phyloP scores from a whole-genome alignment of 2,113 vertebrate species.

The Capra hircus region DNA sequence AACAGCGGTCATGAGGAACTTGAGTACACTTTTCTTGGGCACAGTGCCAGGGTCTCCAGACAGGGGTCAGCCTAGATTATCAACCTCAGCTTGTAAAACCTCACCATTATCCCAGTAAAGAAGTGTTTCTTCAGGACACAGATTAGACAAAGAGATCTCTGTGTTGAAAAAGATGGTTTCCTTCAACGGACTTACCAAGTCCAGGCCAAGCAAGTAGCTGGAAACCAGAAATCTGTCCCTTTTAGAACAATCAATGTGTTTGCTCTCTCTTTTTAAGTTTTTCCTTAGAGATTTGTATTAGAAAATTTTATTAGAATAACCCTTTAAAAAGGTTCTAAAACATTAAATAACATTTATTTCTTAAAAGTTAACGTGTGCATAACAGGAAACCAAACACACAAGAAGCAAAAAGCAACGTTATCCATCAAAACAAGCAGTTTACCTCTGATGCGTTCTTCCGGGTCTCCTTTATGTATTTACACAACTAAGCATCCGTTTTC shows the following conservation, averaged over 20 bases:
- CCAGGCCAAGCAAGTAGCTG: neutral
- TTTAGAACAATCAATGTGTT: neutral
- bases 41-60: neutral
- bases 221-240: neutral
- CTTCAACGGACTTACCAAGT: neutral
- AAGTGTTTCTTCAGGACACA: neutral
- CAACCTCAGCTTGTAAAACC: neutral
- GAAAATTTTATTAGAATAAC: neutral
- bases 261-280: neutral
- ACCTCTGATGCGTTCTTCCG: accelerated
- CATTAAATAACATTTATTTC: neutral
- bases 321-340: neutral
- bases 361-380: neutral
- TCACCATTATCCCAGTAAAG: neutral
- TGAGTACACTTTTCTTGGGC: neutral
- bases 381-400: neutral
- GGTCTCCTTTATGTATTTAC: neutral
- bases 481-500: neutral
- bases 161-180: neutral
- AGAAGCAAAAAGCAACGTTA: neutral
- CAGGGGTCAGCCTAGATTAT: too few species aligned
- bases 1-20: neutral
- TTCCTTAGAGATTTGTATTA: neutral
- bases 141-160: neutral
- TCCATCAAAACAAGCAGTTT: neutral